Base-by-base conservation (phyloP, 2,113 vertebrate species). In the Cryptomyrus ogoouensis region DNA sequence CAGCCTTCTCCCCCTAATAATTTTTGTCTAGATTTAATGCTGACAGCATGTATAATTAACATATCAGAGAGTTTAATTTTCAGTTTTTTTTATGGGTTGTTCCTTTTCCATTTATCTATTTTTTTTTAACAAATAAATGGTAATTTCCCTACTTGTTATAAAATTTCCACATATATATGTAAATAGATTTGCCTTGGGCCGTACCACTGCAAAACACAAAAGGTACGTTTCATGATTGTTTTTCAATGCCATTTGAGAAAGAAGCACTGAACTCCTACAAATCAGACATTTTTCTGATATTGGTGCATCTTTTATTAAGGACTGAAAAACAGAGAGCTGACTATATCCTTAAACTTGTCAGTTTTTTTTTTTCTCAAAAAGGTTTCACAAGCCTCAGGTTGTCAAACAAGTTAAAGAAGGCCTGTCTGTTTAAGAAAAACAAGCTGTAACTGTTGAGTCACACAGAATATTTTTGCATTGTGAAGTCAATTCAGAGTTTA, bases 21-120 rank as follows among this genome's bases (percentile, higher is more conserved):
- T 39, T 87, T 88, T 88, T 58, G 35, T 46, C 53, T 47, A 87
- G 85, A 87, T 31, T 53, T 87, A 53, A 87, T 87, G 85, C 49
- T 53, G 50, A 87, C 47, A 87, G 85, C 31, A 87, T 87, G 49
- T 89, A 52, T 89, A 35, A 83, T 83, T 89, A 83, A 89, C 50
- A 50, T 83, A 83, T 89, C 50, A 87, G 27, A 87, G 87, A 31
- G 53, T 44, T 88, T 88, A 44, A 58, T 88, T 50, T 88, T 87
- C 31, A 89, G 39, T 83, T 89, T 89, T 89, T 89, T 39, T 89
- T 56, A 27, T 80, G 80, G 35, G 49, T 35, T 17, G 50, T 12
- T 89, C 46, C 44, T 50, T 74, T 80, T 52, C 27, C n/a, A 21
- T 9, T 49, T 77, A 35, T 77, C 74, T 6, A 5, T 89, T 74